phyloP scores from a whole-genome alignment of 2,113 vertebrate genomes.

The Parus major region DNA sequence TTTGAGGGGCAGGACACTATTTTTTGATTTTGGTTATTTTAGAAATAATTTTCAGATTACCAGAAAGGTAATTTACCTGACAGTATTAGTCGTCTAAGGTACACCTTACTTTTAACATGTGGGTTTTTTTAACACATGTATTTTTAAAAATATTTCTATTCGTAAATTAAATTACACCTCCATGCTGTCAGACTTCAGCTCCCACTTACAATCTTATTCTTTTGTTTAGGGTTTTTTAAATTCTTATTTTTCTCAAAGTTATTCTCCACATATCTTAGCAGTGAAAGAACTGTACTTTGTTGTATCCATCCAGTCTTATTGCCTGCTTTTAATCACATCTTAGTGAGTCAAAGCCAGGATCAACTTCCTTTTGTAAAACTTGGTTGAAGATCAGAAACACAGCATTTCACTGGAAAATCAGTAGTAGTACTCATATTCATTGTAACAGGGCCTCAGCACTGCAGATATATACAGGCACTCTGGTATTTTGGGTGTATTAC shows the following conservation, averaged over 20 bases:
- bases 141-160: conserved; percentile 5
- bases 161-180: not conserved
- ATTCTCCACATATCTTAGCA: not conserved
- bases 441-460: not conserved
- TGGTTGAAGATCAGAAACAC: not conserved
- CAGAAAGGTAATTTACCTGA: not conserved
- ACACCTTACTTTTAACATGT: not conserved
- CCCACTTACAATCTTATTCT: not conserved
- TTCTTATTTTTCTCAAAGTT: not conserved
- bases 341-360: not conserved
- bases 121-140: no score
- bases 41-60: not conserved
- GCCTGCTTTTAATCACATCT: not conserved
- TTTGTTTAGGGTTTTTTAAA: not conserved
- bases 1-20: rapidly evolving
- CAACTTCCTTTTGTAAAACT: not conserved
- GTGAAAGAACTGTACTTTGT: not conserved
- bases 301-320: not conserved
- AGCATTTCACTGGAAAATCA: not conserved
- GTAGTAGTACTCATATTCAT: not conserved
- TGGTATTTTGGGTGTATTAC: not conserved
- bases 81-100: not conserved
- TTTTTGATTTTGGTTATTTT: not conserved
- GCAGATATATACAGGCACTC: not conserved
- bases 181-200: not conserved